Percentiles rank a stretch among this genome's conserved stretches.
phyloP scores from a whole-genome alignment of 2,888 invertebrate genomes.

The Pantelozetes paolii region DNA sequence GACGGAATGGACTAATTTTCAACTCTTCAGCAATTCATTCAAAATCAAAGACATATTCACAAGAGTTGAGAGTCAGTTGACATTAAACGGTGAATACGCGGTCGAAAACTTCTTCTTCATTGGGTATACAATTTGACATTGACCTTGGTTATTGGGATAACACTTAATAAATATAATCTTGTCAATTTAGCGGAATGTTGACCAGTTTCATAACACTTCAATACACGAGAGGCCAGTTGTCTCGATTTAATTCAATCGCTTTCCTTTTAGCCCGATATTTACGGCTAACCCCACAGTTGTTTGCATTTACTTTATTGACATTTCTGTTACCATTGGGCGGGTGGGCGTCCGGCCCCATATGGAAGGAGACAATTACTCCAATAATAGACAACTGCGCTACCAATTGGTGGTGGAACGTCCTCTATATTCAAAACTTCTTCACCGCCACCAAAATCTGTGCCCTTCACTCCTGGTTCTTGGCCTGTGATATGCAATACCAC shows the following conservation, averaged over 20 bases:
- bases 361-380: neutral
- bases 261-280: conserved; percentile 13
- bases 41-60: neutral
- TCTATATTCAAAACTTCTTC: conserved; percentile 34
- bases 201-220: conserved; percentile 29
- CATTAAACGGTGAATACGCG: neutral
- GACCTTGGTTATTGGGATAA: too few species aligned
- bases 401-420: conserved; percentile 37
- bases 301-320: conserved; percentile 5
- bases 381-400: neutral
- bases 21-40: neutral
- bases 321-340: conserved; percentile 5
- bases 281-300: conserved; percentile 29
- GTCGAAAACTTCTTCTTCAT: conserved; percentile 39
- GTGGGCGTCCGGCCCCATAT: conserved; percentile 31
- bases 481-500: conserved; percentile 41
- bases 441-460: conserved; percentile 31
- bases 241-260: neutral
- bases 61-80: neutral
- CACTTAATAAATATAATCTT: neutral
- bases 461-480: conserved; percentile 42
- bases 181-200: conserved; percentile 16
- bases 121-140: neutral
- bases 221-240: neutral
- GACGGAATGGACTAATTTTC: neutral